Conservation (phyloP, 2,113 vertebrate species). For the Mungos mungo region DNA sequence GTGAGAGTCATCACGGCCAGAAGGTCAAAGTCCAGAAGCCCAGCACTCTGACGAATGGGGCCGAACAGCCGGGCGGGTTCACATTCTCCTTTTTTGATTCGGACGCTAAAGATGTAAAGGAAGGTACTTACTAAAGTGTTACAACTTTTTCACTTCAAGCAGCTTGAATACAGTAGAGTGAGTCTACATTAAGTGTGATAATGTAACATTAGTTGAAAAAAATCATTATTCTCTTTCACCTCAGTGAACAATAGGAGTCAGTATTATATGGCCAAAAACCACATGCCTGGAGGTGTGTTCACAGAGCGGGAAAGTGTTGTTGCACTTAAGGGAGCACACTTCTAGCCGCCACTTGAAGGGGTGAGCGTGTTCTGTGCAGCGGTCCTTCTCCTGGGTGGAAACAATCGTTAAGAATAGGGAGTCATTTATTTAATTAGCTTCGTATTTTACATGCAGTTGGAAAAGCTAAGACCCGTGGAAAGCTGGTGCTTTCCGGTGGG, state of each 20-base stretch:
- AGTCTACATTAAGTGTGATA: not conserved
- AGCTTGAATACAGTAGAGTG: not conserved
- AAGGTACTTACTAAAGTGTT: conserved; percentile 80
- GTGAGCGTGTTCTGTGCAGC: not conserved
- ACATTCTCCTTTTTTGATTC: conserved; percentile 94
- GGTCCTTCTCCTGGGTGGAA: not conserved
- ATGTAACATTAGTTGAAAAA: not conserved
- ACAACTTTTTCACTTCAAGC: not conserved
- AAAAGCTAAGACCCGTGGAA: not conserved
- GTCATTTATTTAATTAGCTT: not conserved
- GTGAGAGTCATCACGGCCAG: conserved; percentile 47
- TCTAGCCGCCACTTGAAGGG: not conserved
- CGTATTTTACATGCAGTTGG: not conserved
- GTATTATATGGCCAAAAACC: not conserved
- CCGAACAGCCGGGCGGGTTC: conserved; percentile 81
- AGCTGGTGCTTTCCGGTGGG: not conserved
- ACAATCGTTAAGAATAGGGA: not conserved
- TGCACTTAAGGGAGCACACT: not conserved
- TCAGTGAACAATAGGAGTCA: not conserved
- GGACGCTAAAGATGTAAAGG: conserved; percentile 61
- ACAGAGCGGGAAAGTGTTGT: not conserved
- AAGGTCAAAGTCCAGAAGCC: not conserved
- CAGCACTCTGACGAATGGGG: not conserved
- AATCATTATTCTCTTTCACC: not conserved
- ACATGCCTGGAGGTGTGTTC: not conserved